Evolutionary conservation across 2,888 invertebrate genomes (phyloP).

Genomic region (Drosophila nr. perissopoda): DNA sequence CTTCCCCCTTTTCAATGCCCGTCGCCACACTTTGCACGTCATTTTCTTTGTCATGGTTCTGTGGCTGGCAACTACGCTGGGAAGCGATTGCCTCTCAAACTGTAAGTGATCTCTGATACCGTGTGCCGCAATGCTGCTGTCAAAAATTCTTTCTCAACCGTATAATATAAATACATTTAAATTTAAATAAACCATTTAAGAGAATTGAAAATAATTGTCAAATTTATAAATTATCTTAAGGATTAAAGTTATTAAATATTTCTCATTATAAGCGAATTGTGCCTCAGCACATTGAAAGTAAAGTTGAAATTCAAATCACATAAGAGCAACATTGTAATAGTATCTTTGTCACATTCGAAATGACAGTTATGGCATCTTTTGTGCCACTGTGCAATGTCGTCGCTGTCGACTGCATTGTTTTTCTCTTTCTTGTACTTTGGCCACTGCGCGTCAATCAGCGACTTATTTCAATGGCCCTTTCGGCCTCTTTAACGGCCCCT

Average conservation of each 20-base stretch:
- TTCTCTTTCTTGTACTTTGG: slow-evolving; percentile 21
- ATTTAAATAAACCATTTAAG: not conserved
- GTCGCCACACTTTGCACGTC: slow-evolving; percentile 39
- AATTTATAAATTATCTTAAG: not conserved
- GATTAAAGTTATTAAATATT: too few species aligned
- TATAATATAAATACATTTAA: not conserved
- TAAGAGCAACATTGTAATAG: not conserved
- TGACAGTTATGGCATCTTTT: not conserved
- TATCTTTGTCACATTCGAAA: not conserved
- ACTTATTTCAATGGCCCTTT: slow-evolving; percentile 43
- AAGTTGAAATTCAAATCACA: not conserved
- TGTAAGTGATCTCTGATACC: slow-evolving; percentile 32
- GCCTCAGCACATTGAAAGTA: not conserved
- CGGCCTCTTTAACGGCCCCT: slow-evolving; percentile 15
- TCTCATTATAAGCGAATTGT: too few species aligned
- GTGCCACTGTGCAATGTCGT: slow-evolving; percentile 41
- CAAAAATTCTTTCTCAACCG: not conserved
- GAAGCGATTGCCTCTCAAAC: slow-evolving; percentile 44
- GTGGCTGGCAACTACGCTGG: slow-evolving; percentile 16
- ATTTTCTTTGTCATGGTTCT: slow-evolving; percentile 54
- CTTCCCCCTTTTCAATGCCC: slow-evolving; percentile 1
- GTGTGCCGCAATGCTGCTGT: not conserved
- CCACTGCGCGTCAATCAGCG: slow-evolving; percentile 43
- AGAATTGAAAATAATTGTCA: not conserved
- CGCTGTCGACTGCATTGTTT: not conserved